Base-by-base conservation (phyloP, 2,113 vertebrate genomes). In the Caranx ignobilis region DNA sequence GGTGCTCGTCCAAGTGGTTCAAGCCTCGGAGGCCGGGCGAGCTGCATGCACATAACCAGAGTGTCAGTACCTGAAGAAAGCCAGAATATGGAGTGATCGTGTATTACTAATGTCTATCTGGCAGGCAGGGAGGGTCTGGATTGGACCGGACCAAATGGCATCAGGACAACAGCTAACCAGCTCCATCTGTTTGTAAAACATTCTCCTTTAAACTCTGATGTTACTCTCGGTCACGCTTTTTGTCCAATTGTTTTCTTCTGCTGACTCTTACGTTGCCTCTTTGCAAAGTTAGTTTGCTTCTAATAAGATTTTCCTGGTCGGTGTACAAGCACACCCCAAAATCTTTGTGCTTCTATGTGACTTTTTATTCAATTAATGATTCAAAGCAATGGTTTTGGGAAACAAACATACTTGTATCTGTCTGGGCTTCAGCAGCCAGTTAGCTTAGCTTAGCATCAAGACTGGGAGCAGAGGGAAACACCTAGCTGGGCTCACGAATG, bases 101-200 rank as follows among this genome's bases (percentile, higher is more conserved):
- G 48, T 43, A 37, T 87, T 81, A 81, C 71, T 81, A 82, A 85
- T 87, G 80, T 85, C 75, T 64, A 57, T 82, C 75, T 89, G 86
- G 86, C 86, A 87, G 77, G 64, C 64, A 56, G 70, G 41, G 50
- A 18, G 16, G 45, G 13, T 77, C 59, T 68, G 81, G 62, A 77
- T 54, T 47, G 72, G 61, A 72, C 43, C 1, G 34, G 50, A 76
- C 68, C 18, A 34, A 55, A 62, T 65, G 79, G 77, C 81, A 82
- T 21, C 41, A 61, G 55, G 67, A 81, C 71, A 75, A 83, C 43
- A 34, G 19, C 41, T 85, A 89, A 88, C 71, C 11, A 65, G 31
- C 52, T 81, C 84, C 89, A 85, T 75, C 57, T 92, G 88, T 67
- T 77, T 34, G 47, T 37, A 56, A 80, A 73, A 75, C 11, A n/a